Base-by-base conservation (phyloP, 2,797 vertebrate species). In the Sebastolobus altivelis region DNA sequence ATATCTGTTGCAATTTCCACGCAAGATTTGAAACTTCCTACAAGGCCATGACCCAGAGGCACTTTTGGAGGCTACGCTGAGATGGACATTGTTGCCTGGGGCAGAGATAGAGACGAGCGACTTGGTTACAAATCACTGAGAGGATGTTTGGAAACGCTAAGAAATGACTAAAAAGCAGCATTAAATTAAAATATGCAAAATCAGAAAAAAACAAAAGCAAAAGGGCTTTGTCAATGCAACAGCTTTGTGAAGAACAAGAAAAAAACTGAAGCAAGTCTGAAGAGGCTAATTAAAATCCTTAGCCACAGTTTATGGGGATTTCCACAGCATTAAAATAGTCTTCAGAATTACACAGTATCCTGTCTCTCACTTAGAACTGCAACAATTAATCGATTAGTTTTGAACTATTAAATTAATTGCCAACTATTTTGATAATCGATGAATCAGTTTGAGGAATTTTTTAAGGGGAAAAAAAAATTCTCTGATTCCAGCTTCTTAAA, bases 1-100 rank as follows among this genome's bases (percentile, higher is more conserved):
- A 31, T 81, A 80, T 76, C 75, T 84, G 71, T 60, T 83, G 83
- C 77, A 84, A 84, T 86, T 80, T 83, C 54, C 38, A 76, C 33
- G 83, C 68, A 86, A 87, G 77, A 75, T 76, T 60, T 66, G 73
- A 89, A 89, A 90, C 62, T 72, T 80, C 54, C 31, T 35, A 31
- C 58, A 69, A 78, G 61, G 60, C 43, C 72, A 20, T 75, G 59
- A 88, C 79, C 80, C 72, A 63, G 71, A 85, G 75, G 79, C 77
- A 79, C 46, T 5, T 85, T 90, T 75, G 4, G n/a, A 77, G 70
- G 75, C 60, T 65, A 38, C 3, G 52, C 52, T 55, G 62, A 72
- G 37, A 72, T 18, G 22, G 66, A 25, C 31, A 68, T 22, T 72
- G 29, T 67, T 78, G 78, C 82, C 74, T 66, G 43, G 25, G 75